Base-by-base conservation (phyloP, 2,888 invertebrate species). In the Ormyrus labotus region DNA sequence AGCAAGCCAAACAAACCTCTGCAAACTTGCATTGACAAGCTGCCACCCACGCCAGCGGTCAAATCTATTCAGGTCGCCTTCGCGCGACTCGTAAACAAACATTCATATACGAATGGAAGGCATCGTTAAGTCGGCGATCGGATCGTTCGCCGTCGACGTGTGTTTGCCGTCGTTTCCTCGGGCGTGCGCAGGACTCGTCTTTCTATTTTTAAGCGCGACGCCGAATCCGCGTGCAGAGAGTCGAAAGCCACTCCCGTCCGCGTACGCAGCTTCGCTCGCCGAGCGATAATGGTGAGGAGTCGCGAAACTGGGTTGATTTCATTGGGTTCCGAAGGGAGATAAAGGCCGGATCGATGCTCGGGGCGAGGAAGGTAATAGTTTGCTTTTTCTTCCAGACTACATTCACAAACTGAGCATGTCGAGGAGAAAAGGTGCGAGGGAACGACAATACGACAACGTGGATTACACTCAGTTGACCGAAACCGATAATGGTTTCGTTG, bases 401-500 rank as follows among this genome's bases (percentile, higher is more conserved):
- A 88, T 92, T 81, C 90, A 92, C 83, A 92, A 91, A 83, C 85
- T 92, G 83, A 92, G 91, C 87, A 94, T 94, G 94, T 94, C 94
- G 51, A 92, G 94, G 85, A 92, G 94, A 85, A 92, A 94, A 85
- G 92, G 92, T 81, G 84, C 84, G 0, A 83, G 87, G 63, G 93
- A 93, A 82, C 86, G 83, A 85, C 87, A 88, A 88, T 90, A 87
- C 83, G 92, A 93, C 87, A 93, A 94, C 88, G 94, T 94, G 74
- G 94, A 94, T 90, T 93, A 94, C 84, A 92, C 92, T 76, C 92
- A 92, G 86, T 87, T 93, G 65, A 91, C 92, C 65, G 91, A 91
- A 86, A 91, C 89, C 90, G 94, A 94, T 86, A 93, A 93, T 90
- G 95, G 94, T 55, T 95, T 95, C 89, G 92, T 94, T 4, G 95